Evolutionary conservation across 2,888 invertebrate species (phyloP).

Genomic region (Villa cingulata): DNA sequence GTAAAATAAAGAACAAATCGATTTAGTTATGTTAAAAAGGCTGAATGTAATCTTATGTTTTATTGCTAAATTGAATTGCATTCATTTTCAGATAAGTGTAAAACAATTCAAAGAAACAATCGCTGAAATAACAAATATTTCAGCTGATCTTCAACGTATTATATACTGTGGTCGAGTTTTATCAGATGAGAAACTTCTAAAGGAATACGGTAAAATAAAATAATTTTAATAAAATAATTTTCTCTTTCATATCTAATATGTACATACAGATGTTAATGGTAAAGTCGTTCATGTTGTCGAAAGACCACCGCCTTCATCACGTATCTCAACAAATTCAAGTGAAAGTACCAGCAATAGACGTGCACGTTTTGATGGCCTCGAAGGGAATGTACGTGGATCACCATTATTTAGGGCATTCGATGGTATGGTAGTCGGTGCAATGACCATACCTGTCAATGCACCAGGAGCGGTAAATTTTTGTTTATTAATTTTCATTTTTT

Average conservation of each 20-base stretch:
- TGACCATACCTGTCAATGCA: constrained; percentile 32
- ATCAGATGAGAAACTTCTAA: constrained; percentile 71
- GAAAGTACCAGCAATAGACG: constrained; percentile 30
- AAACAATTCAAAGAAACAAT: constrained; percentile 69
- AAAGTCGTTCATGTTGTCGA: constrained; percentile 89
- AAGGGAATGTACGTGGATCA: constrained; percentile 24
- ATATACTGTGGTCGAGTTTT: constrained; percentile 92
- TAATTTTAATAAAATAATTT: not conserved
- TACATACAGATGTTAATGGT: constrained; percentile 61
- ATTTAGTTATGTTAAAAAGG: too few relatives aligned
- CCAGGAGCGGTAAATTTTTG: constrained; percentile 16
- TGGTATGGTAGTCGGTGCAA: constrained; percentile 35
- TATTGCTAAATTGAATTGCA: too few relatives aligned
- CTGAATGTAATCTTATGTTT: too few relatives aligned
- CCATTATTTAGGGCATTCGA: constrained; percentile 32
- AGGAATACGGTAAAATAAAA: constrained; percentile 61
- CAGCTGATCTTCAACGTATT: constrained; percentile 70
- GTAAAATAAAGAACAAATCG: constrained; percentile 35
- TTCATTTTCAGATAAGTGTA: constrained; percentile 53
- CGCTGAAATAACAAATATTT: constrained; percentile 61
- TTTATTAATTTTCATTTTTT: not conserved
- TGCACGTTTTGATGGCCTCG: constrained; percentile 28
- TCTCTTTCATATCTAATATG: not conserved
- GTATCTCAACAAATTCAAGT: constrained; percentile 20
- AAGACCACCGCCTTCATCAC: constrained; percentile 58